Conservation (phyloP, 2,797 vertebrate genomes). For the Triplophysa bombifrons region DNA sequence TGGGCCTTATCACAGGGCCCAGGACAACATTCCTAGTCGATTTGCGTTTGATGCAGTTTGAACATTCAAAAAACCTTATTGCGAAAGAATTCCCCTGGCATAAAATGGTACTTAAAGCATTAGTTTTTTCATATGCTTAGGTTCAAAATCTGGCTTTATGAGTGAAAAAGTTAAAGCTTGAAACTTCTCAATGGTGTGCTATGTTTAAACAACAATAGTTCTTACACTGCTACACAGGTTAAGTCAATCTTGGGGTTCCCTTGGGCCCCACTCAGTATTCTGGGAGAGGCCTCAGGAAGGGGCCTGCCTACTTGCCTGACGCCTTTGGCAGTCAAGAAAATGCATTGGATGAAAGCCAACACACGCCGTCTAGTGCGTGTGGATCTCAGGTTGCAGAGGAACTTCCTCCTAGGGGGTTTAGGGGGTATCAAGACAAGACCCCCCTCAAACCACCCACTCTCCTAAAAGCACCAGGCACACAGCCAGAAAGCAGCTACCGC, state of each 20-base stretch:
- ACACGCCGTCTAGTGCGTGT: constrained; percentile 16
- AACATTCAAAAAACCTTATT: constrained; percentile 6
- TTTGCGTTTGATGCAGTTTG: not conserved
- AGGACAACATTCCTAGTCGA: not conserved
- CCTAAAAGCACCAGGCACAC: not conserved
- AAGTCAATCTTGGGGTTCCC: constrained; percentile 10
- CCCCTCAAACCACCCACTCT: not conserved
- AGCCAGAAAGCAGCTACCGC: constrained; percentile 41
- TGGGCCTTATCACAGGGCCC: not conserved
- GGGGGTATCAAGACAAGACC: constrained; percentile 6
- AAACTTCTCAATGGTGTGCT: constrained; percentile 16
- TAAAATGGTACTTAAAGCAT: not conserved
- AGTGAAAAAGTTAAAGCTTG: not conserved
- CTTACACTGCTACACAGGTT: not conserved
- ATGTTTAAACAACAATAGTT: not conserved
- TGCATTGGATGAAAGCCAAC: constrained; percentile 48
- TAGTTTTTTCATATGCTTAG: constrained; percentile 1
- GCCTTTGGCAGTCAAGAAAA: constrained; percentile 8
- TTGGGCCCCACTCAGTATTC: constrained; percentile 1
- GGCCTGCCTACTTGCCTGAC: not conserved
- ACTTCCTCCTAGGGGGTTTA: constrained; percentile 47
- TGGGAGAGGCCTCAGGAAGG: constrained; percentile 12
- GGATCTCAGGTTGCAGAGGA: constrained; percentile 55
- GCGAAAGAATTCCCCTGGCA: constrained; percentile 32
- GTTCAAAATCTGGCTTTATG: constrained; percentile 21